Conservation (phyloP, 2,888 invertebrate species). For the Metacarcinus magister region DNA sequence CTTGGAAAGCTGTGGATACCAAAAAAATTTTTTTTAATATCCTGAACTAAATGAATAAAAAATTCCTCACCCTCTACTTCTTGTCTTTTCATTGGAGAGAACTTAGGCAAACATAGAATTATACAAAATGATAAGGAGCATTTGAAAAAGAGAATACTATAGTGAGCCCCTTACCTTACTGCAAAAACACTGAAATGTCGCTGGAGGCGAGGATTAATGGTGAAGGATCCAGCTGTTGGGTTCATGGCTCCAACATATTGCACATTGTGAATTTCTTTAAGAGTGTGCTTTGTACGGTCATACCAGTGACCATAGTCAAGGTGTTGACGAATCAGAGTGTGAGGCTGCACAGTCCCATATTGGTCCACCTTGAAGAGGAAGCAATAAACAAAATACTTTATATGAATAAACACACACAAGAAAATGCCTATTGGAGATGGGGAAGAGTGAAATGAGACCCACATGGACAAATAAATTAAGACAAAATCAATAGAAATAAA, state of each 20-base stretch:
- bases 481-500: no score
- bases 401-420: not conserved
- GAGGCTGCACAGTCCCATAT: constrained; percentile 98
- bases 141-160: not conserved
- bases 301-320: constrained; percentile 98
- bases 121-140: not conserved
- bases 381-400: not conserved
- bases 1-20: constrained; percentile 90
- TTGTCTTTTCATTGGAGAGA: no score
- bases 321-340: constrained; percentile 97
- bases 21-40: not conserved
- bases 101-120: not conserved
- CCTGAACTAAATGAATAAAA: not conserved
- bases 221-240: constrained; percentile 98
- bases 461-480: no score
- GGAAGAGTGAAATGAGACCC: no score
- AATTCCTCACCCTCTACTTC: no score
- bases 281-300: constrained; percentile 92
- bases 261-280: constrained; percentile 98
- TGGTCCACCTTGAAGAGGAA: constrained; percentile 88
- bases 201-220: constrained; percentile 96
- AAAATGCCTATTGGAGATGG: no score
- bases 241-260: constrained; percentile 99
- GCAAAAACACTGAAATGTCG: constrained; percentile 95
- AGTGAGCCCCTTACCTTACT: constrained; percentile 87